These are phyloP conservation scores for Picathartes gymnocephalus DNA, from an alignment of 2,113 vertebrate genomes.

Conservation along the genomic window DNA sequence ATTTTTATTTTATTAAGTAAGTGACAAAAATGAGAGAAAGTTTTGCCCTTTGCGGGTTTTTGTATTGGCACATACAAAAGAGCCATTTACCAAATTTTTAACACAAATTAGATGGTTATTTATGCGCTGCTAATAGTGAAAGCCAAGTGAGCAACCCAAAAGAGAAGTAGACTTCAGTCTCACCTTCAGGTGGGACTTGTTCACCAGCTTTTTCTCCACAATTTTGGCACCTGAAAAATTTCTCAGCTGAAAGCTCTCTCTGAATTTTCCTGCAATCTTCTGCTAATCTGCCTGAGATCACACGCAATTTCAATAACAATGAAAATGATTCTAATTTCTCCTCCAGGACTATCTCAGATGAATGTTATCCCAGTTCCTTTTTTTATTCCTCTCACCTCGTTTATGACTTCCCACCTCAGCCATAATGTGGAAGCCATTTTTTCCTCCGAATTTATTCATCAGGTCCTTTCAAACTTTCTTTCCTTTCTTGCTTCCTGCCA, in stretches of 20 bases:
- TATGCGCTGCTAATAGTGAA: background rate
- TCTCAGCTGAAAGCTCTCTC: background rate
- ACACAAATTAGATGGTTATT: background rate
- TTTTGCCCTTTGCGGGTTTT: background rate
- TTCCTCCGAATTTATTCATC: constrained; percentile 9
- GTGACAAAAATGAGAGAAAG: background rate
- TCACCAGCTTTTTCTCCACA: background rate
- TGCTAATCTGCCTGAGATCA: constrained; percentile 42
- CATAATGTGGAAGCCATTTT: background rate
- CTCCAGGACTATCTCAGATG: background rate
- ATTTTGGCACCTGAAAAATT: background rate
- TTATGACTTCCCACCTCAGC: constrained; percentile 36
- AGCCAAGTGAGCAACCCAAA: background rate
- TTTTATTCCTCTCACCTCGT: constrained; percentile 19
- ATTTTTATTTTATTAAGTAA: background rate
- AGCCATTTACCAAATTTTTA: background rate
- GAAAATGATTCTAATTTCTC: constrained; percentile 29
- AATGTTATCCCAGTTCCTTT: background rate
- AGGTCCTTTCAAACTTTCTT: constrained; percentile 21
- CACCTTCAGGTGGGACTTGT: background rate
- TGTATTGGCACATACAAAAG: fast-evolving
- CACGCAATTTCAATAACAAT: constrained; percentile 58
- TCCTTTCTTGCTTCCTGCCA: background rate
- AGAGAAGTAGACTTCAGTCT: background rate
- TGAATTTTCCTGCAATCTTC: constrained; percentile 23